phyloP scores from a whole-genome alignment of 1,140 invertebrate species.

The Ostrea edulis region DNA sequence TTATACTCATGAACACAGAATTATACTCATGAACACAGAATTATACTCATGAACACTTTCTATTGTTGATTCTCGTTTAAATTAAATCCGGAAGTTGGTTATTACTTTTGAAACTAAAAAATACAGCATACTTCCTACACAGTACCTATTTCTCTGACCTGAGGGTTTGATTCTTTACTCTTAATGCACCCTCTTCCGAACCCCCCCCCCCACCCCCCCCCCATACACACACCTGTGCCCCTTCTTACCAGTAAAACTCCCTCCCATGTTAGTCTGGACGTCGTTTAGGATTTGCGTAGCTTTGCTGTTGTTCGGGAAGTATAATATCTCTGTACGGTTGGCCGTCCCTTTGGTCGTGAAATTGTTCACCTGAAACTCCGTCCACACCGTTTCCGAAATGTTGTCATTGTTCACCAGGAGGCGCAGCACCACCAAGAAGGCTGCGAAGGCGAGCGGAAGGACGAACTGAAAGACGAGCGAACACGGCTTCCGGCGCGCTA shows the following conservation, averaged over 20 bases:
- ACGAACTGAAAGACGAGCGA: conserved; percentile 36
- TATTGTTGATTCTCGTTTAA: no score
- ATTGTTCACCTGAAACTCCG: neutral
- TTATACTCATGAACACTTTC: no score
- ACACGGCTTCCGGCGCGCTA: conserved; percentile 17
- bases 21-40: no score
- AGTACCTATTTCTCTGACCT: no score
- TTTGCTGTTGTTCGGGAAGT: neutral
- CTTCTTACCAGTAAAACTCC: conserved; percentile 33
- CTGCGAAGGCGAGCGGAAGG: conserved; percentile 35
- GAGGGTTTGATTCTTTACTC: no score
- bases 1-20: no score
- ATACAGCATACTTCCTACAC: no score
- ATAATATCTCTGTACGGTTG: neutral
- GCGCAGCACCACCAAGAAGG: conserved; percentile 45
- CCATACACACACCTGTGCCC: neutral
- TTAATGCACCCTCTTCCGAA: neutral
- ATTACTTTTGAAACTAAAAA: no score
- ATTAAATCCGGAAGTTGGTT: no score
- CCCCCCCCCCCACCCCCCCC: neutral
- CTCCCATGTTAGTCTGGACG: neutral
- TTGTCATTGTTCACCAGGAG: conserved; percentile 41
- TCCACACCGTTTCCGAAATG: neutral
- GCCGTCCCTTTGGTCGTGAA: neutral
- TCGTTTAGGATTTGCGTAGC: neutral